phyloP scores from a whole-genome alignment of 2,113 vertebrate species.

The Corythaeola cristata region DNA sequence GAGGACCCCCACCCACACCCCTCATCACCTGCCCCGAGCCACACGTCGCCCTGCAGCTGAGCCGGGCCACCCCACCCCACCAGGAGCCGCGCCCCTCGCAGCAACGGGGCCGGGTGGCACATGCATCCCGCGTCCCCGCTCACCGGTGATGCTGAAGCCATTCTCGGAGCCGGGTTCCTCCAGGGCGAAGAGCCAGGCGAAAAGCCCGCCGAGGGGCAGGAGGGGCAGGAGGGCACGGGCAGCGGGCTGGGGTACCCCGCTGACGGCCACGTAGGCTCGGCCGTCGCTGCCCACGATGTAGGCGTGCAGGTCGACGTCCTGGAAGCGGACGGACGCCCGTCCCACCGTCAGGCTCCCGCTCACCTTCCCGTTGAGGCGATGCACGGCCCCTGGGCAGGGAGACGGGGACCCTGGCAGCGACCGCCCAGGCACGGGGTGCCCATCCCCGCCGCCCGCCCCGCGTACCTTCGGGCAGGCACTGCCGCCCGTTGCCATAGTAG shows the following conservation, averaged over 20 bases:
- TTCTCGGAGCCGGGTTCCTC: slow-evolving; percentile 88
- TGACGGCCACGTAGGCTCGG: slow-evolving; percentile 91
- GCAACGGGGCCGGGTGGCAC: accelerated
- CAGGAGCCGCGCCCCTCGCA: accelerated
- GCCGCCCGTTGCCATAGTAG: slow-evolving; percentile 89
- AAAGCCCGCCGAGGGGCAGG: slow-evolving; percentile 87
- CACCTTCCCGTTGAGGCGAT: slow-evolving; percentile 94
- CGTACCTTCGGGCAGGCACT: slow-evolving; percentile 90
- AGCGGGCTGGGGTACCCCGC: slow-evolving; percentile 83
- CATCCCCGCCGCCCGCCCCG: not conserved
- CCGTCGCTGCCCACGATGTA: slow-evolving; percentile 94
- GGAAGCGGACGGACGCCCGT: slow-evolving; percentile 17
- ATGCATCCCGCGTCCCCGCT: not conserved
- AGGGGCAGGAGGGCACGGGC: slow-evolving; percentile 89
- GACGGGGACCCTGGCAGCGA: not conserved
- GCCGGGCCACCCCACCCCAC: too few relatives aligned
- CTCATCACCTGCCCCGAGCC: not conserved
- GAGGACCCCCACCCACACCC: not conserved
- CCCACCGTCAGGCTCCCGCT: slow-evolving; percentile 85
- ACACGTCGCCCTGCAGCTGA: too few relatives aligned
- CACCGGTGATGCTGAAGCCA: slow-evolving; percentile 90
- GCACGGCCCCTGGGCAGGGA: slow-evolving; percentile 82
- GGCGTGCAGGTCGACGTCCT: slow-evolving; percentile 83
- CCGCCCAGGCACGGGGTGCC: not conserved
- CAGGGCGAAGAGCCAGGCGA: slow-evolving; percentile 95